Evolutionary conservation across 2,888 invertebrate species (phyloP).

Genomic region (Stenodema calcarata): DNA sequence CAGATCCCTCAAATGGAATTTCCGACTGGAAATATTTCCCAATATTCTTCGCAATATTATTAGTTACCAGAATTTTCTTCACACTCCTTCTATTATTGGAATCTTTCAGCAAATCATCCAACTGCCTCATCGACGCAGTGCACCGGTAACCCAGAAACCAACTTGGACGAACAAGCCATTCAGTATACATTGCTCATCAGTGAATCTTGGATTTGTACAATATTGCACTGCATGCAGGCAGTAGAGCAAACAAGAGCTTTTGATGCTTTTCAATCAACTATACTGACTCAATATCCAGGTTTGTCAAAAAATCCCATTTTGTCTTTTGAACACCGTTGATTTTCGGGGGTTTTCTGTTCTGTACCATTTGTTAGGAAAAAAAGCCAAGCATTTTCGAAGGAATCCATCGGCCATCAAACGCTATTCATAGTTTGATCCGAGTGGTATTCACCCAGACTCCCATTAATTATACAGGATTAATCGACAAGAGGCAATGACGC

Average conservation of each 20-base stretch:
- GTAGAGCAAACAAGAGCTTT: background rate
- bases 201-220: too few species aligned
- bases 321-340: background rate
- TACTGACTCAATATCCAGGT: background rate
- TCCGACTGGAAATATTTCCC: too few species aligned
- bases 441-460: background rate
- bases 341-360: background rate
- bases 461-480: conserved; percentile 37
- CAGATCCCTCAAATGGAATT: too few species aligned
- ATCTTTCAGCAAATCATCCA: too few species aligned
- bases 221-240: too few species aligned
- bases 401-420: background rate
- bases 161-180: too few species aligned
- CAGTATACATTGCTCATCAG: too few species aligned
- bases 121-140: too few species aligned
- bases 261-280: background rate
- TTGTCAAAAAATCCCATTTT: background rate
- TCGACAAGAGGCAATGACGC: conserved; percentile 6
- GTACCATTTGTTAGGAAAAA: background rate
- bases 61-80: too few species aligned
- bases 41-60: too few species aligned
- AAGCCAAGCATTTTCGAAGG: background rate
- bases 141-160: too few species aligned
- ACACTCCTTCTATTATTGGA: too few species aligned
- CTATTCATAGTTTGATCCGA: background rate